Base-by-base conservation (phyloP, 2,888 invertebrate species). In the Loripinus fragilis region DNA sequence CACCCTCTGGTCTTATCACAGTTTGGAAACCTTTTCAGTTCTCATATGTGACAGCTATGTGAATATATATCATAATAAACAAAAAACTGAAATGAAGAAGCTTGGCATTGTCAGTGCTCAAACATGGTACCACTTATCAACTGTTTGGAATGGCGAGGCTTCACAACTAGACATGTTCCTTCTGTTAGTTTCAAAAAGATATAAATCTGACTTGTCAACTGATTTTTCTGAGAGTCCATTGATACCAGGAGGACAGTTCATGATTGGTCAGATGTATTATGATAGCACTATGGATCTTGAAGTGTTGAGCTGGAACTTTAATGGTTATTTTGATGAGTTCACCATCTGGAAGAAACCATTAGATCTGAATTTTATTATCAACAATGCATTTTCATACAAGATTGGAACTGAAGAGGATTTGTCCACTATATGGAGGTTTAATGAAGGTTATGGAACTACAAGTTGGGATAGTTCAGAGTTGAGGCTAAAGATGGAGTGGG, bases 121-220 rank as follows among this genome's bases (percentile, higher is more conserved):
- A 23, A 80, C 64, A 10, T 90, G 90, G 90, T 88, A 89, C 71
- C 88, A 90, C 71, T 67, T 89, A 23, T 71, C 87, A 10, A 38
- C 86, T n/a, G 85, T 78, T 10, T 90, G 89, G 89, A 71, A 66
- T 15, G 64, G 67, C 2, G 50, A 67, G 7, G 73, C 75, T 2
- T 10, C 33, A n/a, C 10, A 64, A 17, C 50, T 87, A 25, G 33
- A 68, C 20, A 68, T 89, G 20, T 85, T 81, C 48, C 71, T 86
- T 17, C 69, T 87, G 2, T 77, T 74, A 68, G 69, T 72, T 28
- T 60, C 71, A 2, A 81, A 81, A 10, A 78, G 71, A n/a, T 75
- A 60, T 33, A 33, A 60, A 20, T 17, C 28, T 8, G 33, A 8
- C 12, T 30, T 15, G 1, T 2, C 60, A 17, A n/a, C n/a, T n/a